Evolutionary conservation across 1,140 invertebrate species (phyloP).

Genomic region (Drosophila pectinifera): DNA sequence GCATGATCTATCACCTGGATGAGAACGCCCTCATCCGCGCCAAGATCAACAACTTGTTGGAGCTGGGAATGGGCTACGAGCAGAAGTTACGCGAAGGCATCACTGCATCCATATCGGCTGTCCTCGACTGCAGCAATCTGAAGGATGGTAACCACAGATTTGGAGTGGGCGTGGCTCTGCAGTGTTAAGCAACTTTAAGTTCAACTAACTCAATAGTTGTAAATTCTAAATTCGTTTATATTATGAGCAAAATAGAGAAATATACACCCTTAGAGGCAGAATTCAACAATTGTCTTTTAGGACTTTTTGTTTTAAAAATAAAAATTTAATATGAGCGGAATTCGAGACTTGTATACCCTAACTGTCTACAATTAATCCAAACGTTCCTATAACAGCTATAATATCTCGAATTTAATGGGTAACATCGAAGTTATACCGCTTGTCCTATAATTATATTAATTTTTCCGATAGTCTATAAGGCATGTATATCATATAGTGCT

Average conservation of each 20-base stretch:
- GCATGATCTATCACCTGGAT: conserved; percentile 61
- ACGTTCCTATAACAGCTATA: too few relatives aligned
- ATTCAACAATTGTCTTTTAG: too few relatives aligned
- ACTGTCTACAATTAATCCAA: too few relatives aligned
- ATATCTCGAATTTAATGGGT: too few relatives aligned
- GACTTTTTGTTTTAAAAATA: too few relatives aligned
- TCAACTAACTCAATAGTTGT: not conserved
- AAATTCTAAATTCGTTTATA: conserved; percentile 16
- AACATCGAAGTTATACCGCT: too few relatives aligned
- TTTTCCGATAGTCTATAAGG: too few relatives aligned
- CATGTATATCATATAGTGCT: too few relatives aligned
- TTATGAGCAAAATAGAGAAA: not conserved
- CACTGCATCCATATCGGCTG: conserved; percentile 54
- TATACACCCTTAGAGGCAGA: too few relatives aligned
- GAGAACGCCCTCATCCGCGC: conserved; percentile 60
- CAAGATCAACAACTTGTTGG: conserved; percentile 53
- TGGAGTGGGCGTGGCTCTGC: conserved; percentile 59
- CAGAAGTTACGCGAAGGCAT: conserved; percentile 64
- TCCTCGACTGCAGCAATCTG: conserved; percentile 38
- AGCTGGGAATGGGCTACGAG: conserved; percentile 67
- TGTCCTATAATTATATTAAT: too few relatives aligned
- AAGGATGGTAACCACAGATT: conserved; percentile 56
- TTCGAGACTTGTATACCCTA: too few relatives aligned
- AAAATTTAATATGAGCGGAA: too few relatives aligned
- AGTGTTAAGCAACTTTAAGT: conserved; percentile 39